phyloP scores from a whole-genome alignment of 2,797 vertebrate species.

The Spinibarbus caldwelli region DNA sequence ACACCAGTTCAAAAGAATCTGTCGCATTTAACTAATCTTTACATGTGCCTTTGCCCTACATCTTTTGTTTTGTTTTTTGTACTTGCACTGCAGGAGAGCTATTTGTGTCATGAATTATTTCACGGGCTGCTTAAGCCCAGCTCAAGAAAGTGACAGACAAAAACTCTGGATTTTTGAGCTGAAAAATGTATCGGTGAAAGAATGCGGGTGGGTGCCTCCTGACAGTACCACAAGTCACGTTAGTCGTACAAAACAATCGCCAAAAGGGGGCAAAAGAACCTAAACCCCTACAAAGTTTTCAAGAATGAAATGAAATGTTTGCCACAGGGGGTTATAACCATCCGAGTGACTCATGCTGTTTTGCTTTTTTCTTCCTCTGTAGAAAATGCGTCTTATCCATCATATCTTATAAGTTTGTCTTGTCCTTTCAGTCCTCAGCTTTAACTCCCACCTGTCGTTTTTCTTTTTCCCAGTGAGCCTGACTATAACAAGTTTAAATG shows the following conservation, averaged over 20 bases:
- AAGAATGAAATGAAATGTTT: conserved; percentile 38
- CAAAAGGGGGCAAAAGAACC: background rate
- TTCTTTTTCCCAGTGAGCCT: background rate
- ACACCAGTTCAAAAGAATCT: background rate
- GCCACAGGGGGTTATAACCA: conserved; percentile 30
- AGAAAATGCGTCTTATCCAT: conserved; percentile 24
- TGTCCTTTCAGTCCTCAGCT: conserved; percentile 4
- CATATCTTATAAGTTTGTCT: conserved; percentile 20
- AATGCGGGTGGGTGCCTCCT: conserved; percentile 9
- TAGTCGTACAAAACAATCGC: conserved; percentile 4
- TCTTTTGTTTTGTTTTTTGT: background rate
- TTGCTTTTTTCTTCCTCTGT: background rate
- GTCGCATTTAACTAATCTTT: background rate
- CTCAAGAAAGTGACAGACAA: conserved; percentile 17
- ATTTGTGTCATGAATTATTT: conserved; percentile 46
- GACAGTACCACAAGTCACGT: conserved; percentile 12
- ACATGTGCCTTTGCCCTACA: background rate
- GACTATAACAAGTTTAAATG: conserved; percentile 1
- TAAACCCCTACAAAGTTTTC: conserved; percentile 21
- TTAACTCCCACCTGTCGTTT: conserved; percentile 19
- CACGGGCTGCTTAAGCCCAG: conserved; percentile 8
- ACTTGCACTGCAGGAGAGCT: background rate
- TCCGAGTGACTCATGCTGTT: conserved; percentile 12
- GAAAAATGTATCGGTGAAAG: conserved; percentile 21
- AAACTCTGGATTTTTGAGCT: conserved; percentile 16